These are phyloP conservation scores for Apodemia mormo DNA, from an alignment of 2,888 invertebrate species.

Conservation along the genomic window DNA sequence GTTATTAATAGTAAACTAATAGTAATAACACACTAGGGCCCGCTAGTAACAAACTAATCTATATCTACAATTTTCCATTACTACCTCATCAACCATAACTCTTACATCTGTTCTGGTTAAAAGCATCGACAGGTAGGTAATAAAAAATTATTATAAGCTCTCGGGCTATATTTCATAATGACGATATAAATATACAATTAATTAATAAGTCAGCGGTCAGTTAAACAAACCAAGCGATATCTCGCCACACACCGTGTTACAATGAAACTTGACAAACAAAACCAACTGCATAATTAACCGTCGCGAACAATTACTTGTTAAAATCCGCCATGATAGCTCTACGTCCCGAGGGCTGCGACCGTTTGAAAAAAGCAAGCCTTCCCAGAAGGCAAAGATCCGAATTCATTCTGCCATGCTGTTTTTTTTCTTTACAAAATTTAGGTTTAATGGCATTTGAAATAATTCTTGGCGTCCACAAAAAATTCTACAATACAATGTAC, in stretches of 20 bases:
- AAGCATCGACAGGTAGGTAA: no score
- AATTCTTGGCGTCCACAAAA: conserved; percentile 6
- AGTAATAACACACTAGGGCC: no score
- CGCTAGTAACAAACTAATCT: no score
- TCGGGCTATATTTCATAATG: neutral
- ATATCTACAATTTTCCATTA: no score
- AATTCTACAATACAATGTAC: neutral
- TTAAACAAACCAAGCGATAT: conserved; percentile 30
- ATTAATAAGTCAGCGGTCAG: conserved; percentile 47
- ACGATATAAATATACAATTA: conserved; percentile 47
- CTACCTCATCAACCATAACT: no score
- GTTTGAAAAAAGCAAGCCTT: conserved; percentile 53
- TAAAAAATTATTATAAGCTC: no score
- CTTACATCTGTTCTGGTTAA: no score
- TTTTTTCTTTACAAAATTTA: conserved; percentile 60
- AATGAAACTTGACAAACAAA: conserved; percentile 49
- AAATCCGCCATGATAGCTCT: conserved; percentile 68
- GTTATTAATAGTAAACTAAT: no score
- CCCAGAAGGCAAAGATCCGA: conserved; percentile 69
- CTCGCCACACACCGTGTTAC: conserved; percentile 29
- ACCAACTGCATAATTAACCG: conserved; percentile 67
- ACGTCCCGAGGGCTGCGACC: conserved; percentile 38
- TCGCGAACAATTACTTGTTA: conserved; percentile 67
- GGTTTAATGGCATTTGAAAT: conserved; percentile 57
- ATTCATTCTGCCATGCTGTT: conserved; percentile 54